Evolutionary conservation across 1,140 invertebrate species (phyloP).

Genomic region (Polypedilum pembai): DNA sequence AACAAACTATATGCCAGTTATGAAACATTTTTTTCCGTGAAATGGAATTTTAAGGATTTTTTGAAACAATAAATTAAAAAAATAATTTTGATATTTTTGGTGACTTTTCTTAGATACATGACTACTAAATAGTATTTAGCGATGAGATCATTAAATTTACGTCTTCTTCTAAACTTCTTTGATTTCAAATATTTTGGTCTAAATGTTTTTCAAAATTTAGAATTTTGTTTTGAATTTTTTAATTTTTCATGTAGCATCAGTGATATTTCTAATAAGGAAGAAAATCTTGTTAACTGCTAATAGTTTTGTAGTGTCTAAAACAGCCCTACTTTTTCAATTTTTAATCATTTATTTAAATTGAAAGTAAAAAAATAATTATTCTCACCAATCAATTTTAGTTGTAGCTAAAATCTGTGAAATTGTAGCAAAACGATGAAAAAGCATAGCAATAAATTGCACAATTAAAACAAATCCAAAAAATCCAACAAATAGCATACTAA

Average conservation of each 20-base stretch:
- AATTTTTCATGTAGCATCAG: slow-evolving; percentile 27
- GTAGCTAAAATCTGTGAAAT: slow-evolving; percentile 76
- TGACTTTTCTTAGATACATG: too few relatives aligned
- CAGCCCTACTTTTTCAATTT: too few relatives aligned
- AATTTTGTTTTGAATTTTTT: slow-evolving; percentile 29
- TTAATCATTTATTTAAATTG: too few relatives aligned
- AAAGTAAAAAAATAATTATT: too few relatives aligned
- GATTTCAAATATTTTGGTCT: slow-evolving; percentile 8
- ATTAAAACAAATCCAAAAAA: slow-evolving; percentile 63
- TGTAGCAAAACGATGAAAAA: slow-evolving; percentile 76
- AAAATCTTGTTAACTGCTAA: not conserved
- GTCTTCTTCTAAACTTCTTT: too few relatives aligned
- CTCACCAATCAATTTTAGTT: slow-evolving; percentile 50
- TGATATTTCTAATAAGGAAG: not conserved
- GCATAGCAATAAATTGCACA: slow-evolving; percentile 77
- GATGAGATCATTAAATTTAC: too few relatives aligned
- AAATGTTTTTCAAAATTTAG: slow-evolving; percentile 33
- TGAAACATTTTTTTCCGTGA: too few relatives aligned
- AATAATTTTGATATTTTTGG: too few relatives aligned
- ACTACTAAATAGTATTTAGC: too few relatives aligned
- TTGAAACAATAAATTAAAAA: too few relatives aligned
- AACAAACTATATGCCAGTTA: too few relatives aligned
- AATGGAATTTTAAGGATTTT: too few relatives aligned
- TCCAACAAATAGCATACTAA: slow-evolving; percentile 65
- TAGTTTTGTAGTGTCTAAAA: slow-evolving; percentile 33